These are phyloP conservation scores for Drosophila melanosoma DNA, from an alignment of 2,888 invertebrate genomes.

Conservation along the genomic window DNA sequence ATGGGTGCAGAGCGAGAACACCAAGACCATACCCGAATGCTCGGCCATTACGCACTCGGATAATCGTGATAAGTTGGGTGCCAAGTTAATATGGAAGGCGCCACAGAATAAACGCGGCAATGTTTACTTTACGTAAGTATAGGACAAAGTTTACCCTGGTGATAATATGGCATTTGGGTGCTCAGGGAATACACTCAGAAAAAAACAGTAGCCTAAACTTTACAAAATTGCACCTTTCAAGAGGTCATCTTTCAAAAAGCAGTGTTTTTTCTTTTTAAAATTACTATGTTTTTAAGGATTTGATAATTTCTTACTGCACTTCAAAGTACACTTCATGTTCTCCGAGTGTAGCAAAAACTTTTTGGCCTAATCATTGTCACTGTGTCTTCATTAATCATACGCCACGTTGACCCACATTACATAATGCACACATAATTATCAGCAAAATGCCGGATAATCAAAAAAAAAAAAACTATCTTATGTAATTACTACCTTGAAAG, in stretches of 20 bases:
- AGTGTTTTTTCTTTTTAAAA: not conserved
- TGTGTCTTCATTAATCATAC: slow-evolving; percentile 71
- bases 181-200: not conserved
- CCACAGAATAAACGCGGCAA: slow-evolving; percentile 88
- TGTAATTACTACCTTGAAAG: slow-evolving; percentile 61
- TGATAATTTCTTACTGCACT: not conserved
- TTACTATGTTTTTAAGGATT: not conserved
- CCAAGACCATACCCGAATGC: slow-evolving; percentile 91
- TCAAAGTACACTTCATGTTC: not conserved
- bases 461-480: slow-evolving; percentile 60
- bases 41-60: slow-evolving; percentile 92
- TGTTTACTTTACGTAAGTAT: slow-evolving; percentile 93
- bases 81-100: slow-evolving; percentile 91
- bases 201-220: not conserved
- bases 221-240: not conserved
- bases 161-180: not conserved
- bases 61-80: slow-evolving; percentile 90
- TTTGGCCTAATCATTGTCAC: slow-evolving; percentile 32
- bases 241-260: not conserved
- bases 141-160: not conserved
- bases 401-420: slow-evolving; percentile 67
- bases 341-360: slow-evolving; percentile 4
- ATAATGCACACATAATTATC: slow-evolving; percentile 66
- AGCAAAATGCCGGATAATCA: slow-evolving; percentile 69
- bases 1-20: slow-evolving; percentile 90